Conservation (phyloP, 2,113 vertebrate species). For the Cinclus mexicanus region DNA sequence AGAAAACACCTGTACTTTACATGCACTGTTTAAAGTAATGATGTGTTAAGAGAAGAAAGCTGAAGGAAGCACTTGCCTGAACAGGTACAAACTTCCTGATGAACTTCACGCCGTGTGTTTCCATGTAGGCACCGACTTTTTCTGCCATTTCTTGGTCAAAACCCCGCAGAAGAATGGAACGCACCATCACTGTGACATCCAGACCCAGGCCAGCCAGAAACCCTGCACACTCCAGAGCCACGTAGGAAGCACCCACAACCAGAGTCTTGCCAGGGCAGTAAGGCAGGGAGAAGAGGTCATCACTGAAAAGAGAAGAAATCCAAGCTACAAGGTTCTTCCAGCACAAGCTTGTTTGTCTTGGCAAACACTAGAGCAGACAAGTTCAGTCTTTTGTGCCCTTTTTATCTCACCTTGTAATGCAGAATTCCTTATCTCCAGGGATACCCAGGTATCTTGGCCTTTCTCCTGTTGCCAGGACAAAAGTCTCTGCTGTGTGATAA, state of each 20-base stretch:
- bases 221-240: conserved; percentile 94
- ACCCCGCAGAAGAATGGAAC: conserved; percentile 91
- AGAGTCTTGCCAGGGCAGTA: conserved; percentile 94
- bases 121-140: conserved; percentile 87
- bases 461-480: conserved; percentile 92
- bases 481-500: conserved; percentile 84
- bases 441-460: conserved; percentile 89
- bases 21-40: not conserved
- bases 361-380: not conserved
- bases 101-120: conserved; percentile 88
- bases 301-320: conserved; percentile 72
- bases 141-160: conserved; percentile 98
- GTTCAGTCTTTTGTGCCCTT: not conserved
- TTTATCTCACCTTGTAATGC: conserved; percentile 89
- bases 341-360: not conserved
- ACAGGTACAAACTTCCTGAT: conserved; percentile 84
- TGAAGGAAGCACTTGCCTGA: conserved; percentile 74
- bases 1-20: not conserved
- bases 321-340: not conserved
- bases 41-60: not conserved
- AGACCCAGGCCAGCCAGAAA: conserved; percentile 91
- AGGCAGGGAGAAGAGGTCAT: conserved; percentile 92
- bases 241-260: conserved; percentile 91
- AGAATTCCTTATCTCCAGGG: conserved; percentile 91
- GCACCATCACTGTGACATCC: conserved; percentile 93